Base-by-base conservation (phyloP, 2,797 vertebrate species). In the Manis javanica region DNA sequence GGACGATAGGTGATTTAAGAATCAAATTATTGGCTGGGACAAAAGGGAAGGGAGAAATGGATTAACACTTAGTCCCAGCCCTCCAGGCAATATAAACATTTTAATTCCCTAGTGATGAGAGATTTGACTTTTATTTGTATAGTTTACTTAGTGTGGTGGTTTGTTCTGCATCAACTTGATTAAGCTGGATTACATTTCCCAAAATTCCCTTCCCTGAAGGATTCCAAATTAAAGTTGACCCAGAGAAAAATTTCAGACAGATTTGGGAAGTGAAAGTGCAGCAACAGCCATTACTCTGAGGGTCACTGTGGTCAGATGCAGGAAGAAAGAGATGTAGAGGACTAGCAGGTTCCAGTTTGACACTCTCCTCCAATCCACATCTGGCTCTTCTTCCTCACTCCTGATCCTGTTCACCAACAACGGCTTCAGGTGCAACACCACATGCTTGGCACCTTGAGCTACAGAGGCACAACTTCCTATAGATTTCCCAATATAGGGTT, bases 161-260 rank as follows among this genome's bases (percentile, higher is more conserved):
- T 95, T 87, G 19, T 84, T 87, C 51, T 71, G 1, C n/a, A 34
- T 91, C 34, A 49, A 23, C 31, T 74, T 90, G 34, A 82, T 66
- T 82, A 92, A 83, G 19, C 46, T 82, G 63, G 69, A 82, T 90
- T 82, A 66, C 15, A 71, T 72, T 78, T 94, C 69, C 51, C 84
- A 61, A 71, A 81, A 51, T 83, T 21, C 42, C 68, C 15, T 61
- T 89, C 66, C 37, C 53, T 34, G 9, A n/a, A 94, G 49, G 15
- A 42, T 46, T 91, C 49, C 42, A 89, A 91, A 39, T 71, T 77
- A 77, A 42, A 87, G 34, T 61, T 79, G 71, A 46, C 31, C 37
- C 69, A 74, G 94, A 72, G 69, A 81, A 39, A 39, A 85, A 91
- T 69, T 39, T 71, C 68, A 59, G 37, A 34, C 15, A 77, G 34